Percentiles rank a stretch among this genome's conserved stretches.
These are phyloP conservation scores for Agrilus planipennis DNA, from an alignment of 1,140 invertebrate species.

Conservation along the genomic window DNA sequence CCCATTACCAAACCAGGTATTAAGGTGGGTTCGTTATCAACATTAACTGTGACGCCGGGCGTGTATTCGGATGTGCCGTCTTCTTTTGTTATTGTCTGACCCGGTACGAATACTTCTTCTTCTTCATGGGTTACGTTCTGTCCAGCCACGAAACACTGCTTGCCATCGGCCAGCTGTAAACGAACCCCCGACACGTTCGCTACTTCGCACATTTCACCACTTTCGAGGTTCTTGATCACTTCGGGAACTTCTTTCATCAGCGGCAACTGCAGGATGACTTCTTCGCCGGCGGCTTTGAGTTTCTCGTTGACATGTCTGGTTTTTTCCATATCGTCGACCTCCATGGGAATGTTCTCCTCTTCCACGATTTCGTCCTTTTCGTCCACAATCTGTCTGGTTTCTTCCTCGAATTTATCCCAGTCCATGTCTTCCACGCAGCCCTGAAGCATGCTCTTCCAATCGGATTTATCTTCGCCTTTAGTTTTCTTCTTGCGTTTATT, in stretches of 20 bases:
- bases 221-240: conserved; percentile 48
- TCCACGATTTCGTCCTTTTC: conserved; percentile 25
- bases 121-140: conserved; percentile 53
- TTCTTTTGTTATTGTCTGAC: conserved; percentile 56
- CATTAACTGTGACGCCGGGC: conserved; percentile 56
- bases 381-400: conserved; percentile 33
- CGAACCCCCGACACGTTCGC: conserved; percentile 51
- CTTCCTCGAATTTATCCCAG: conserved; percentile 34
- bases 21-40: conserved; percentile 49
- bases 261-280: conserved; percentile 42
- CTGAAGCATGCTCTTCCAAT: conserved; percentile 28
- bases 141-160: conserved; percentile 37
- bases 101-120: conserved; percentile 55
- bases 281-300: conserved; percentile 38
- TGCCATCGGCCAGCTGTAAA: conserved; percentile 47
- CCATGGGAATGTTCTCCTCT: conserved; percentile 34
- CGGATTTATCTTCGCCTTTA: conserved; percentile 31
- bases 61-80: conserved; percentile 49
- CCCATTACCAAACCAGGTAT: conserved; percentile 40
- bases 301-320: conserved; percentile 43
- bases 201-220: conserved; percentile 44
- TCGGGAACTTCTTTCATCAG: conserved; percentile 47
- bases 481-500: conserved; percentile 31
- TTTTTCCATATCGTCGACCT: conserved; percentile 39
- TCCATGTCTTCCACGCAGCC: conserved; percentile 29